Conservation (phyloP, 1,140 invertebrate genomes). For the Stenopsyche tienmushanensis region DNA sequence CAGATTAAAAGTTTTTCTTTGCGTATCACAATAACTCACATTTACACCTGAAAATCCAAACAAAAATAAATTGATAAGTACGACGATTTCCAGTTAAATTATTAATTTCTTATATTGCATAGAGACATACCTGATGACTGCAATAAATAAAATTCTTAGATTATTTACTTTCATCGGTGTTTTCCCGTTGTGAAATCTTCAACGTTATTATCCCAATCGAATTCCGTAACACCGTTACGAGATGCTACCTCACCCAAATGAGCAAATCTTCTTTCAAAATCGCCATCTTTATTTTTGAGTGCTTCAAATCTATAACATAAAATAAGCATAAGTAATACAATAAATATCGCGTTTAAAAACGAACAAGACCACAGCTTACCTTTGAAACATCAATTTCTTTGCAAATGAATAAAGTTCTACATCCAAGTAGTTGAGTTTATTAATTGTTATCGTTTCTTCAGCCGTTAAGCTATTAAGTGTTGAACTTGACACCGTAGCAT, state of each 20-base stretch:
- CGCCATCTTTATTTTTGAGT: slow-evolving; percentile 73
- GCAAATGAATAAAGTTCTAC: slow-evolving; percentile 93
- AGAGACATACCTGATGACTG: too few species aligned
- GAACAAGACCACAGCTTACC: too few species aligned
- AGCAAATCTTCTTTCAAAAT: slow-evolving; percentile 78
- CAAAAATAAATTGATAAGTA: too few species aligned
- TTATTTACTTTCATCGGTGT: slow-evolving; percentile 39
- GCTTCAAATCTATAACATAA: slow-evolving; percentile 67
- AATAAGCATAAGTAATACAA: not conserved
- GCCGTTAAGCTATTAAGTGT: slow-evolving; percentile 72
- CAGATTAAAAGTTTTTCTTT: too few species aligned
- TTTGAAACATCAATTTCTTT: slow-evolving; percentile 80
- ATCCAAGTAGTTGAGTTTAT: slow-evolving; percentile 84
- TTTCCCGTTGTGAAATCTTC: slow-evolving; percentile 64
- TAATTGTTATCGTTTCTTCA: slow-evolving; percentile 73
- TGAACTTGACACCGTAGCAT: slow-evolving; percentile 79
- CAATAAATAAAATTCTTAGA: too few species aligned
- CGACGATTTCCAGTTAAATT: too few species aligned
- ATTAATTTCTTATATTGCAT: too few species aligned
- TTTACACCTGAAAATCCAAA: too few species aligned
- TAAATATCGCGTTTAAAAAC: not conserved
- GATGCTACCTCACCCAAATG: slow-evolving; percentile 74
- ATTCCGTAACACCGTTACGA: slow-evolving; percentile 72
- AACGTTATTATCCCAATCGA: slow-evolving; percentile 83
- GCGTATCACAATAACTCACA: too few species aligned